A percentile compares a stretch with the other conserved stretches of the same genome.
These are phyloP conservation scores for Chrysocyon brachyurus DNA, from an alignment of 2,797 vertebrate genomes.

Conservation along the genomic window DNA sequence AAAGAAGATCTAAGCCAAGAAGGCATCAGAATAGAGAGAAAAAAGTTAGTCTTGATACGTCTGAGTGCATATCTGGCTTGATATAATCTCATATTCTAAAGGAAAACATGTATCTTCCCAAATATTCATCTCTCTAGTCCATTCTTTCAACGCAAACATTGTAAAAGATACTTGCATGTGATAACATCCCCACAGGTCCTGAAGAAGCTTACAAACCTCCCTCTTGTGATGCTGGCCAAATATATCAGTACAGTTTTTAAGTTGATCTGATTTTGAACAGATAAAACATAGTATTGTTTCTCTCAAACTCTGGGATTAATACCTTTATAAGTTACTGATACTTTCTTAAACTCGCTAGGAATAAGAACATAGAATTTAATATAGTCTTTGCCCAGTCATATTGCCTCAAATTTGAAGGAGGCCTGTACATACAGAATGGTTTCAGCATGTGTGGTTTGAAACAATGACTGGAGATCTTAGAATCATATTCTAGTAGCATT, in stretches of 20 bases:
- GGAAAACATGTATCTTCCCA: neutral
- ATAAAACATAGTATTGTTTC: conserved; percentile 23
- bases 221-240: neutral
- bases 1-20: neutral
- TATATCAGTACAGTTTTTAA: neutral
- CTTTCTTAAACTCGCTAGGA: neutral
- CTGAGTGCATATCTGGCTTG: neutral
- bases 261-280: neutral
- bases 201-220: neutral
- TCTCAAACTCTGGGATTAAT: neutral
- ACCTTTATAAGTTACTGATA: conserved; percentile 4
- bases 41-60: neutral
- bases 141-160: conserved; percentile 13
- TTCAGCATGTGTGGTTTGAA: neutral
- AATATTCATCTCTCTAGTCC: neutral
- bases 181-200: neutral
- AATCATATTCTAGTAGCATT: neutral
- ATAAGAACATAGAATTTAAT: neutral
- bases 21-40: neutral
- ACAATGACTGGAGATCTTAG: conserved; percentile 18
- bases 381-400: neutral
- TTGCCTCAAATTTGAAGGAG: neutral
- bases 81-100: conserved; percentile 15
- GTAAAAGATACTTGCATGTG: neutral
- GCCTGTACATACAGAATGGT: neutral